Percentiles rank a stretch among this genome's conserved stretches.
These are phyloP conservation scores for Tenodera sinensis DNA, from an alignment of 2,888 invertebrate species.

Conservation along the genomic window DNA sequence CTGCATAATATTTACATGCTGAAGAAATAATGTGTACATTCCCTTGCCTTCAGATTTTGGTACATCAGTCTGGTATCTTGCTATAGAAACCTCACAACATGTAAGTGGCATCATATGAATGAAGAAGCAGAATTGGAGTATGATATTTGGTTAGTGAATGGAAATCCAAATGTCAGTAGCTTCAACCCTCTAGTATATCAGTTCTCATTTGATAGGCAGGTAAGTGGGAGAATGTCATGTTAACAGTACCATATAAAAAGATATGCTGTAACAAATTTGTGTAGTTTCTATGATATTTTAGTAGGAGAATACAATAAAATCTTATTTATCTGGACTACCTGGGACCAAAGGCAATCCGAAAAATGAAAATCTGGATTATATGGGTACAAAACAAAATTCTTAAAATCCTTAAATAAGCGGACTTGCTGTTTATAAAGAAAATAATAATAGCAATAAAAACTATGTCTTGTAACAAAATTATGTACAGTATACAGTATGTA, in stretches of 20 bases:
- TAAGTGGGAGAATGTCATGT: slow-evolving; percentile 31
- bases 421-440: too few species aligned
- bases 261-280: neutral
- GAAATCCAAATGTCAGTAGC: slow-evolving; percentile 83
- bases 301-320: too few species aligned
- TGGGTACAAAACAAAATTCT: too few species aligned
- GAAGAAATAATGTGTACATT: neutral
- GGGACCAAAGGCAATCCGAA: too few species aligned
- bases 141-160: slow-evolving; percentile 95
- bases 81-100: slow-evolving; percentile 73
- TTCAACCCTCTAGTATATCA: slow-evolving; percentile 89
- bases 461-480: too few species aligned
- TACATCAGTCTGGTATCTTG: slow-evolving; percentile 93
- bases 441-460: too few species aligned
- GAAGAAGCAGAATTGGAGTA: slow-evolving; percentile 63
- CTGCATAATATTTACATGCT: too few species aligned
- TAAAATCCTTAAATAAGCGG: too few species aligned
- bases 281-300: too few species aligned
- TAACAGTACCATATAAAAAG: neutral
- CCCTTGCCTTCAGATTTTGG: slow-evolving; percentile 70
- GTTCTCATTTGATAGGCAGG: slow-evolving; percentile 90
- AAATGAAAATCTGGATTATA: too few species aligned
- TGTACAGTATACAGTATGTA: too few species aligned
- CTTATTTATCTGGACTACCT: too few species aligned
- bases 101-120: slow-evolving; percentile 78